Conservation (phyloP, 2,888 invertebrate species). For the Gymnoscelis rufifasciata region DNA sequence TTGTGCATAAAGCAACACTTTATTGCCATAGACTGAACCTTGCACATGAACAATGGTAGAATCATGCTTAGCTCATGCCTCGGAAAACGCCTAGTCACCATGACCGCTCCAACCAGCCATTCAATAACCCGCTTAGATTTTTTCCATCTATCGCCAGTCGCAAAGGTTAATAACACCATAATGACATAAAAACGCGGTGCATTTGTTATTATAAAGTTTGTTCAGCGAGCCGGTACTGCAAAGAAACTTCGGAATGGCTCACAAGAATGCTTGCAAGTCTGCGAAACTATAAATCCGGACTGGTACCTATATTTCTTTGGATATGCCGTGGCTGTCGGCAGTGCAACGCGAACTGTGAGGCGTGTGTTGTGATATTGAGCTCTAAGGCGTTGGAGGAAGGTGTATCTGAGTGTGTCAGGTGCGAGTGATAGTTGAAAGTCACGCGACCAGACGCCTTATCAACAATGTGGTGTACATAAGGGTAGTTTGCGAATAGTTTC, state of each 20-base stretch:
- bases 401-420: slow-evolving; percentile 7
- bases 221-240: background rate
- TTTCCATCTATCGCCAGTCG: slow-evolving; percentile 19
- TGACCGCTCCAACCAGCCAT: slow-evolving; percentile 17
- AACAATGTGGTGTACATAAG: slow-evolving; percentile 31
- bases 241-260: slow-evolving; percentile 2
- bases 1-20: background rate
- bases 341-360: slow-evolving; percentile 6
- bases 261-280: slow-evolving; percentile 2
- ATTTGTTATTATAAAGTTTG: background rate
- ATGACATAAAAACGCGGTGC: background rate
- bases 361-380: background rate
- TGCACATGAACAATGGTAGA: slow-evolving; percentile 5
- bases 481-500: slow-evolving; percentile 41
- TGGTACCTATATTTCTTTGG: slow-evolving; percentile 10
- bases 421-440: slow-evolving; percentile 13
- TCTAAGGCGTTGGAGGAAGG: slow-evolving; percentile 2
- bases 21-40: slow-evolving; percentile 1
- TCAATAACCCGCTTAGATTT: slow-evolving; percentile 16
- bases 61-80: slow-evolving; percentile 15
- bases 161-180: slow-evolving; percentile 24
- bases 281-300: slow-evolving; percentile 11
- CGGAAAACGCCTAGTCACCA: slow-evolving; percentile 26
- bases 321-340: slow-evolving; percentile 21
- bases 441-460: slow-evolving; percentile 17